Conservation (phyloP, 2,797 vertebrate species). For the Sebastes steindachneri region DNA sequence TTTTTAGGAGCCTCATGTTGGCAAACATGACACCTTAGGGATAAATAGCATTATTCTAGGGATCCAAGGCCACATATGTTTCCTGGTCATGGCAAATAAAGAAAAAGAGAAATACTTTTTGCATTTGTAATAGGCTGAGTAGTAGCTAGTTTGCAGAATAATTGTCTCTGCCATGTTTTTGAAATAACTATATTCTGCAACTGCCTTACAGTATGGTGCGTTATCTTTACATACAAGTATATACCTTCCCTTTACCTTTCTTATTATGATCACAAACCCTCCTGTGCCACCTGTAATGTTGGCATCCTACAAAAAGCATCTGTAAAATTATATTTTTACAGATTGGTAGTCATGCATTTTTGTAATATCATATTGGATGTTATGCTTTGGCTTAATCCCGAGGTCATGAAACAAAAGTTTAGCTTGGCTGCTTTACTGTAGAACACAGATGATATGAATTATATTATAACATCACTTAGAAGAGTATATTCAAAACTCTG, state of each 20-base stretch:
- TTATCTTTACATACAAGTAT: background rate
- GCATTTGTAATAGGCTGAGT: conserved; percentile 10
- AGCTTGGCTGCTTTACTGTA: background rate
- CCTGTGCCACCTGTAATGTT: background rate
- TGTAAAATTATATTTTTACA: background rate
- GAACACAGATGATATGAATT: background rate
- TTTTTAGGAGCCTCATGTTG: conserved; percentile 10
- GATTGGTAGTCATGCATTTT: background rate
- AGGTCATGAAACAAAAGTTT: background rate
- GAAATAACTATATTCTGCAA: background rate
- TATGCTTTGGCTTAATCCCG: background rate
- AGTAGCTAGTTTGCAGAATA: background rate
- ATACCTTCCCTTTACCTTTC: background rate
- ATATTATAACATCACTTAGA: background rate
- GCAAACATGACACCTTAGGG: conserved; percentile 38
- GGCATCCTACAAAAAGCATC: background rate
- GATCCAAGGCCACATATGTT: conserved; percentile 46
- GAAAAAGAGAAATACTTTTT: conserved; percentile 24
- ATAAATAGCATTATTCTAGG: conserved; percentile 36
- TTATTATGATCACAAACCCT: background rate
- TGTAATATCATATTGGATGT: background rate
- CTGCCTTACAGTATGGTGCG: background rate
- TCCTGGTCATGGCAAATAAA: conserved; percentile 47
- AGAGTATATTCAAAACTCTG: background rate
- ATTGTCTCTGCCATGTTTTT: background rate